phyloP scores from a whole-genome alignment of 2,888 invertebrate genomes.

The Melanostoma scalare region DNA sequence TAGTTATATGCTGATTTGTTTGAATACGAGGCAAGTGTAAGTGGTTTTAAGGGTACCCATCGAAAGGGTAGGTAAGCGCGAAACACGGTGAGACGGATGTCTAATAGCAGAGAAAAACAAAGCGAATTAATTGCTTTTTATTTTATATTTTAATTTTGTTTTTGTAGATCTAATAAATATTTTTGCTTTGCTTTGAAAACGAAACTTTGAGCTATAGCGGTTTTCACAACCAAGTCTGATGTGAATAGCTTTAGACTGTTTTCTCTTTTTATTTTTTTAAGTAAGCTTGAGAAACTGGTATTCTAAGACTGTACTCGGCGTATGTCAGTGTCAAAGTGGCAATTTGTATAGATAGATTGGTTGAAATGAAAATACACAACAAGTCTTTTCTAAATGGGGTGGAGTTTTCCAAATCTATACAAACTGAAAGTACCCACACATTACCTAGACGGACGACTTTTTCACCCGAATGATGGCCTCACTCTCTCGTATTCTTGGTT shows the following conservation, averaged over 20 bases:
- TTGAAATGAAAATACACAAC: conserved; percentile 55
- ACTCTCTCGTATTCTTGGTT: conserved; percentile 48
- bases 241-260: conserved; percentile 14
- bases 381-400: conserved; percentile 71
- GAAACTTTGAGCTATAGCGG: conserved; percentile 32
- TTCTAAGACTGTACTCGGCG: conserved; percentile 43
- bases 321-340: conserved; percentile 48
- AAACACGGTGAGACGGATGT: conserved; percentile 29
- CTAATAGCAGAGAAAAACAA: conserved; percentile 33
- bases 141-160: conserved; percentile 6
- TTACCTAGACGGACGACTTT: conserved; percentile 44
- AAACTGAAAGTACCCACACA: conserved; percentile 36
- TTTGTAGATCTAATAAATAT: conserved; percentile 19
- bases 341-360: conserved; percentile 52
- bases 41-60: conserved; percentile 38
- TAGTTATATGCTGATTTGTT: conserved; percentile 25
- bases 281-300: conserved; percentile 19
- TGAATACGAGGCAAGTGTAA: conserved; percentile 36
- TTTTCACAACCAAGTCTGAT: conserved; percentile 22
- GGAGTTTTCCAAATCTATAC: conserved; percentile 66
- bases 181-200: conserved; percentile 14
- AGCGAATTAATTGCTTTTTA: neutral
- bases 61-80: conserved; percentile 43
- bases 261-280: neutral
- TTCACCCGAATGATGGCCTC: conserved; percentile 20